Conservation (phyloP, 2,797 vertebrate species). For the Arrhamphus sclerolepis region DNA sequence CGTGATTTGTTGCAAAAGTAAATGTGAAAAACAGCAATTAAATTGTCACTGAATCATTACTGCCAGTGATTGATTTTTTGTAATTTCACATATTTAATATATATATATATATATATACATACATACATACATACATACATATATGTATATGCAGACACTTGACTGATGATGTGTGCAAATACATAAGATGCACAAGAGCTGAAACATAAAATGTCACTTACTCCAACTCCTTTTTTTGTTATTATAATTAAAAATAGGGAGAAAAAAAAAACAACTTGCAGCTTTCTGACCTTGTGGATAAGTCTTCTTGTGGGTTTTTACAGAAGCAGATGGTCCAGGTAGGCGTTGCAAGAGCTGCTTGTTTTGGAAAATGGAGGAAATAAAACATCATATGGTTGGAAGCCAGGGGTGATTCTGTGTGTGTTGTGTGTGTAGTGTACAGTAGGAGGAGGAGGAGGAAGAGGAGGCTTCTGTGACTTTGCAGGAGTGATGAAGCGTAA, state of each 20-base stretch:
- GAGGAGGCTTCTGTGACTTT: conserved; percentile 32
- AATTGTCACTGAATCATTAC: neutral
- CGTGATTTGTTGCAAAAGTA: conserved; percentile 20
- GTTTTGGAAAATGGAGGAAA: conserved; percentile 45
- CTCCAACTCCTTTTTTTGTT: neutral
- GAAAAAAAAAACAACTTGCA: neutral
- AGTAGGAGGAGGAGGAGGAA: conserved; percentile 11
- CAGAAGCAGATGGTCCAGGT: conserved; percentile 61
- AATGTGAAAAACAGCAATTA: neutral
- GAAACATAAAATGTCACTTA: neutral
- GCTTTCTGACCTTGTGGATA: conserved; percentile 18
- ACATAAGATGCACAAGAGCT: neutral
- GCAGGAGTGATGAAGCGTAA: conserved; percentile 41
- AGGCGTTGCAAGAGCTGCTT: conserved; percentile 35
- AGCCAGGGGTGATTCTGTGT: conserved; percentile 4
- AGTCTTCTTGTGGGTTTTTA: conserved; percentile 34
- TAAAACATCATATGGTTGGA: conserved; percentile 35
- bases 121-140: no score
- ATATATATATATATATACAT: no score
- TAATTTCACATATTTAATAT: neutral
- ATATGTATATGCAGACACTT: neutral
- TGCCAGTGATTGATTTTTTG: neutral
- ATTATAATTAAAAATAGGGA: no score
- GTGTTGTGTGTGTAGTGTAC: conserved; percentile 1
- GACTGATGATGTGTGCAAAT: neutral